A percentile compares a stretch with the other conserved stretches of the same genome.
Evolutionary conservation across 2,797 vertebrate genomes (phyloP).

Genomic region (Molossus molossus): DNA sequence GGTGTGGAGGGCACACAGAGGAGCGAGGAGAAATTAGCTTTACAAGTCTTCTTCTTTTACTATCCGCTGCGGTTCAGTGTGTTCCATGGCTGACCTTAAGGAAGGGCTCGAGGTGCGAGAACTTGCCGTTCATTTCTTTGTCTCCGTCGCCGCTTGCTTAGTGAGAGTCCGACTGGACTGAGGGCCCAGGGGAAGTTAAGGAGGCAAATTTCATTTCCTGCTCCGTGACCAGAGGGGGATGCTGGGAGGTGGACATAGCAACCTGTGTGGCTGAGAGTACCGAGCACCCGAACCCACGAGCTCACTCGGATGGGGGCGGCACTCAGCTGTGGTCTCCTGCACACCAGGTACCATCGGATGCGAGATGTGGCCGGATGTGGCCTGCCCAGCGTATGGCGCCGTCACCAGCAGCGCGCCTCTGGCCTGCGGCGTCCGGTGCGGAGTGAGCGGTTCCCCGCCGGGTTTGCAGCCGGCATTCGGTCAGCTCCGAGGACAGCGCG

Average conservation of each 20-base stretch:
- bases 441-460: too few species aligned
- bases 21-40: not conserved
- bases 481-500: too few species aligned
- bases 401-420: not conserved
- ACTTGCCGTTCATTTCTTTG: slow-evolving; percentile 66
- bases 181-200: slow-evolving; percentile 73
- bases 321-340: not conserved
- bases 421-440: too few species aligned
- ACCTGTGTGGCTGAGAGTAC: slow-evolving; percentile 23
- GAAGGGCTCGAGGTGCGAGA: not conserved
- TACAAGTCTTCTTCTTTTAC: not conserved
- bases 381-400: not conserved
- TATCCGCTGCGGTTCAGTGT: not conserved
- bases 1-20: not conserved
- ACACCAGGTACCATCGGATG: not conserved
- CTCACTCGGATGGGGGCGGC: not conserved
- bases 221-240: not conserved
- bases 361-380: not conserved
- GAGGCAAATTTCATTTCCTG: slow-evolving; percentile 68
- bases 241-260: slow-evolving; percentile 2
- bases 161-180: slow-evolving; percentile 58
- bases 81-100: slow-evolving; percentile 34
- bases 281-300: not conserved
- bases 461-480: too few species aligned
- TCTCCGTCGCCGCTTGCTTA: slow-evolving; percentile 54